phyloP scores from a whole-genome alignment of 92 coral and sea anemone species.

The Heteractis magnifica region DNA sequence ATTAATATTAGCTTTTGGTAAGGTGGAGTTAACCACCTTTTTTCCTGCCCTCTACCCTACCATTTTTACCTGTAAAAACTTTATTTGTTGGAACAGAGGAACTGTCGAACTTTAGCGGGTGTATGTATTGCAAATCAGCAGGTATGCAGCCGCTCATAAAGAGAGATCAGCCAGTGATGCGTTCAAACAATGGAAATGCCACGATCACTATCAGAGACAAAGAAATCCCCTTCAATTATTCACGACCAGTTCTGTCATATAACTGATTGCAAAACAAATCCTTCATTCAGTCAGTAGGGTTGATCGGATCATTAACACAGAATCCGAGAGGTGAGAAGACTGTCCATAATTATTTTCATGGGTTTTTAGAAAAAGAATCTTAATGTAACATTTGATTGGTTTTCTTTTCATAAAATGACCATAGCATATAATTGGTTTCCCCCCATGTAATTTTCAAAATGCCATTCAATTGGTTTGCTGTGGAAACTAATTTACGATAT shows the following conservation, averaged over 20 bases:
- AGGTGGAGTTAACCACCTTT: neutral
- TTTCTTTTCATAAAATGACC: neutral
- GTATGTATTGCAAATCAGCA: slow-evolving; percentile 28
- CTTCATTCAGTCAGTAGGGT: slow-evolving; percentile 33
- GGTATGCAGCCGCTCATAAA: slow-evolving; percentile 22
- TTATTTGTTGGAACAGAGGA: slow-evolving; percentile 25
- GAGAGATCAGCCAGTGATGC: slow-evolving; percentile 45
- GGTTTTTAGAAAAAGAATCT: neutral
- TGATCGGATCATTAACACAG: slow-evolving; percentile 29
- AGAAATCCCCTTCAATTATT: slow-evolving; percentile 57
- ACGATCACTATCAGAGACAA: slow-evolving; percentile 70
- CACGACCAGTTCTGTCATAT: slow-evolving; percentile 44
- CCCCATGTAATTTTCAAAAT: neutral
- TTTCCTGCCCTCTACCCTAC: neutral
- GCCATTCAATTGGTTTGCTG: slow-evolving; percentile 14
- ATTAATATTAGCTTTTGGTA: neutral
- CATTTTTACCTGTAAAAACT: slow-evolving; percentile 32
- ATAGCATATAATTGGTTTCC: neutral
- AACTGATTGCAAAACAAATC: slow-evolving; percentile 60
- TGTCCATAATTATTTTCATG: neutral
- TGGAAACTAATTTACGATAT: neutral
- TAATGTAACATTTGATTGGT: neutral
- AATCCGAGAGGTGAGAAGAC: slow-evolving; percentile 55
- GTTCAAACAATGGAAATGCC: slow-evolving; percentile 66
- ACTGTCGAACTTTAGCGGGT: slow-evolving; percentile 37